Evolutionary conservation across 2,888 invertebrate species (phyloP).

Genomic region (Cosmia pyralina): DNA sequence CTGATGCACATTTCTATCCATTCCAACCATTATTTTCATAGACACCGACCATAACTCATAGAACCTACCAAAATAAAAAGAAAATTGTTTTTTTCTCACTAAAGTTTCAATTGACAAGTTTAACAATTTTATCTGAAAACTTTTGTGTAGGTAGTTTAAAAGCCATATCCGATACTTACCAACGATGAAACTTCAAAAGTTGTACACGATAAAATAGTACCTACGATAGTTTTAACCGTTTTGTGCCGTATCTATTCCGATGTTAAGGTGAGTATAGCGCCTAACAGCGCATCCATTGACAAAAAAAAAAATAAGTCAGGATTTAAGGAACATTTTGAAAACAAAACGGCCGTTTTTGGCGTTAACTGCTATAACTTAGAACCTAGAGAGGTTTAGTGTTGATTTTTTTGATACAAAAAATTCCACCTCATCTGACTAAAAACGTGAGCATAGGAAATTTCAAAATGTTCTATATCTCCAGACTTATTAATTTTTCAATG

Average conservation of each 20-base stretch:
- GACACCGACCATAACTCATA: too few species aligned
- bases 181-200: constrained; percentile 10
- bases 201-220: neutral
- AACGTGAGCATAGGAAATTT: too few species aligned
- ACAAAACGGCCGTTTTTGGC: too few species aligned
- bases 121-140: neutral
- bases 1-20: neutral
- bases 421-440: too few species aligned
- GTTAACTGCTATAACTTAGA: too few species aligned
- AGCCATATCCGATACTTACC: constrained; percentile 9
- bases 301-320: too few species aligned
- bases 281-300: too few species aligned
- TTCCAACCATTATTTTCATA: neutral
- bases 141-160: neutral
- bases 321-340: too few species aligned
- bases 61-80: neutral
- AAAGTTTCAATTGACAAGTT: neutral
- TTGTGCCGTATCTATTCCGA: neutral
- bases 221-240: neutral
- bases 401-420: too few species aligned
- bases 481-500: too few species aligned
- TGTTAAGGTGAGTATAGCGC: neutral
- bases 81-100: neutral
- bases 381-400: too few species aligned
- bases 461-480: too few species aligned